Conservation (phyloP, 2,113 vertebrate species). For the Cephalophus harveyi region DNA sequence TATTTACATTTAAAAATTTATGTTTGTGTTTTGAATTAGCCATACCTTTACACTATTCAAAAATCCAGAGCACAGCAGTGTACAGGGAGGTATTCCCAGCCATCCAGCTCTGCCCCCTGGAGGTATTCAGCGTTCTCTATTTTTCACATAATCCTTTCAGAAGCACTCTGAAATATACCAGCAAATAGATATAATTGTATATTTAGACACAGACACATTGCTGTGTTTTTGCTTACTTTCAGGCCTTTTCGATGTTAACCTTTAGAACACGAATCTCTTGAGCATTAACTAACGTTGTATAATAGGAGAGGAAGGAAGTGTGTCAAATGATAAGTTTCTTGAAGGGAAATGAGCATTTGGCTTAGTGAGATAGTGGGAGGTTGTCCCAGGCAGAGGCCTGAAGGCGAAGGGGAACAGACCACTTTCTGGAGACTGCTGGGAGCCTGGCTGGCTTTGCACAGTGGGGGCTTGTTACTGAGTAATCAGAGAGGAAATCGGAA, state of each 20-base stretch:
- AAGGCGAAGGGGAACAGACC: neutral
- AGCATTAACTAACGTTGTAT: slow-evolving; percentile 11
- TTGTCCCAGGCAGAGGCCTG: neutral
- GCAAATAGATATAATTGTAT: neutral
- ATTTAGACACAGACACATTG: neutral
- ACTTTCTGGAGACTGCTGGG: neutral
- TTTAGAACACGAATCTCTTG: neutral
- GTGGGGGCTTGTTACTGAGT: neutral
- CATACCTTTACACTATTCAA: neutral
- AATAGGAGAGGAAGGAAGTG: neutral
- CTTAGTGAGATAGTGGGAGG: neutral
- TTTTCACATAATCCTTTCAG: neutral
- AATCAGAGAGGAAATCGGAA: neutral
- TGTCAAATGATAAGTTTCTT: neutral
- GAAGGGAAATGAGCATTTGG: slow-evolving; percentile 12
- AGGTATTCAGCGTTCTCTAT: neutral
- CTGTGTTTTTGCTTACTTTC: neutral
- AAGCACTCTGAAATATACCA: neutral
- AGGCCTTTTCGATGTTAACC: neutral
- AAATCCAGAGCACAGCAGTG: neutral
- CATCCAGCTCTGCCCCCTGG: neutral
- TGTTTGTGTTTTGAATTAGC: neutral
- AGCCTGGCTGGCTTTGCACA: neutral
- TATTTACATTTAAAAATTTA: neutral
- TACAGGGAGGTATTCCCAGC: neutral